phyloP scores from a whole-genome alignment of 2,113 vertebrate species.

The Rallus limicola region DNA sequence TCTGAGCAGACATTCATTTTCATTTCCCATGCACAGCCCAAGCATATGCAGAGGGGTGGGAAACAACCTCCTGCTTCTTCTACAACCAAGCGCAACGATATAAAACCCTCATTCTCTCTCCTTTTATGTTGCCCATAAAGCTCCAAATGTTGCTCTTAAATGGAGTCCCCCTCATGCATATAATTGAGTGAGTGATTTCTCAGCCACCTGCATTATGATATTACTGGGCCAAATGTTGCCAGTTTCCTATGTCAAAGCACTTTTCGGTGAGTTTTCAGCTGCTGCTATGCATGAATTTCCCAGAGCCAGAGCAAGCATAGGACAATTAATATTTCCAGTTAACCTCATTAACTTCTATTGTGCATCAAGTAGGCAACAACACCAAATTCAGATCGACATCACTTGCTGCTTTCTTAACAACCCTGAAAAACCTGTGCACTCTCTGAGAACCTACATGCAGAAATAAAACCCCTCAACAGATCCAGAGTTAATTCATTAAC shows the following conservation, averaged over 20 bases:
- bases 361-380: background rate
- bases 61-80: constrained; percentile 31
- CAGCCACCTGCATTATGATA: constrained; percentile 56
- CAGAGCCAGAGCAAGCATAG: background rate
- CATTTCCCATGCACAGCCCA: constrained; percentile 17
- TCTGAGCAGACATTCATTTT: constrained; percentile 1
- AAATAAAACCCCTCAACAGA: background rate
- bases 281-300: constrained; percentile 25
- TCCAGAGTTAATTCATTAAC: constrained; percentile 35
- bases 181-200: constrained; percentile 67
- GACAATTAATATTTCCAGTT: constrained; percentile 6
- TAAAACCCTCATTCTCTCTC: constrained; percentile 60
- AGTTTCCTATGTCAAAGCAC: background rate
- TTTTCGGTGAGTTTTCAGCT: constrained; percentile 37
- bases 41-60: constrained; percentile 48
- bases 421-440: background rate
- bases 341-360: constrained; percentile 8
- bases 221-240: constrained; percentile 53
- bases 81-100: background rate
- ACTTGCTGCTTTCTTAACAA: background rate
- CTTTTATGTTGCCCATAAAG: constrained; percentile 64
- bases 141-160: constrained; percentile 64
- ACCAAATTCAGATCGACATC: background rate
- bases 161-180: constrained; percentile 56
- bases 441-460: background rate